A percentile compares a stretch with the other conserved stretches of the same genome.
These are phyloP conservation scores for Arion vulgaris DNA, from an alignment of 1,140 invertebrate genomes.

Conservation along the genomic window DNA sequence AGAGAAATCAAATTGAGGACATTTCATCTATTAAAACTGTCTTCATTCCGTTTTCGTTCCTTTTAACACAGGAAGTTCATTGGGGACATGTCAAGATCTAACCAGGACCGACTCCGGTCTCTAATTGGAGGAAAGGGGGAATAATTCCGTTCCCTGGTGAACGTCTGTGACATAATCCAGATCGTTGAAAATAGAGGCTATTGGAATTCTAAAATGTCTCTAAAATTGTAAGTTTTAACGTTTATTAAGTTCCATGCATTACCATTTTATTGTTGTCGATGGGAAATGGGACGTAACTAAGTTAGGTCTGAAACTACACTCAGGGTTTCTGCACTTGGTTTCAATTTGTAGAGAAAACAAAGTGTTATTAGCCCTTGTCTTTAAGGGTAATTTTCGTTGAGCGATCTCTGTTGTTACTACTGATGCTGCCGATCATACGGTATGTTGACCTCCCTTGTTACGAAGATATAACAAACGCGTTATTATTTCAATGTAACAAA, in stretches of 20 bases:
- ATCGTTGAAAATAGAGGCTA: conserved; percentile 11
- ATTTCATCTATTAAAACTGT: conserved; percentile 9
- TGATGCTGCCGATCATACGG: too few relatives aligned
- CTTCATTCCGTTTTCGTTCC: conserved; percentile 8
- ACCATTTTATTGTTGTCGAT: not conserved
- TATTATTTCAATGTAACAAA: too few relatives aligned
- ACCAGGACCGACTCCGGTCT: conserved; percentile 3
- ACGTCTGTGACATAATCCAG: conserved; percentile 23
- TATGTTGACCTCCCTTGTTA: too few relatives aligned
- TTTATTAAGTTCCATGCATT: not conserved
- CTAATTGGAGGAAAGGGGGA: conserved; percentile 31
- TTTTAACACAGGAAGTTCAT: conserved; percentile 32
- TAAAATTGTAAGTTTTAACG: not conserved
- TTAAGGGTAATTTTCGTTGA: not conserved
- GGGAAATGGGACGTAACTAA: not conserved
- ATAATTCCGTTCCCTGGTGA: conserved; percentile 20
- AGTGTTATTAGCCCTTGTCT: not conserved
- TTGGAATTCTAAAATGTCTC: conserved; percentile 13
- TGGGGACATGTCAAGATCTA: conserved; percentile 1
- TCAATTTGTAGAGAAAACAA: not conserved
- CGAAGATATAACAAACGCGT: too few relatives aligned
- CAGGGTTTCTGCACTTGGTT: not conserved
- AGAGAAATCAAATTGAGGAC: not conserved
- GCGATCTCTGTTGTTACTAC: not conserved
- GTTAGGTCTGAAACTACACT: not conserved